Percentiles rank a stretch among this genome's conserved stretches.
Evolutionary conservation across 2,113 vertebrate genomes (phyloP).

Genomic region (Takifugu flavidus): DNA sequence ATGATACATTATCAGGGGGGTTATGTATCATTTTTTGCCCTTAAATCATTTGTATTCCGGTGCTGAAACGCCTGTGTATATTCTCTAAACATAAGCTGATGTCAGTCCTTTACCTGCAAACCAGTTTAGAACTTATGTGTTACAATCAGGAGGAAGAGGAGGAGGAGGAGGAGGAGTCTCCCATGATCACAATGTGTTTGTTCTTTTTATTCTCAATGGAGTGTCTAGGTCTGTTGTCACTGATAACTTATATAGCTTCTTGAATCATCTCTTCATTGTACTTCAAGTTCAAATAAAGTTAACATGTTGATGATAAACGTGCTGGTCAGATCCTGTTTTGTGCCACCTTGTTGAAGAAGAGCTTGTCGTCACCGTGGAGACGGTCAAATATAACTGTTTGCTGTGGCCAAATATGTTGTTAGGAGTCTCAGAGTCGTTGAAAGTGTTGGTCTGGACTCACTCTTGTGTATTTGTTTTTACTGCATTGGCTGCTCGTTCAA

Average conservation of each 20-base stretch:
- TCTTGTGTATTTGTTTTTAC: too few relatives aligned
- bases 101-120: constrained; percentile 58
- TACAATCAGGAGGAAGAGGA: constrained; percentile 50
- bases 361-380: too few relatives aligned
- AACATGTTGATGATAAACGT: constrained; percentile 70
- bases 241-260: constrained; percentile 76
- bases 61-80: constrained; percentile 65
- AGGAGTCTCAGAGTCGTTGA: too few relatives aligned
- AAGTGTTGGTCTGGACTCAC: too few relatives aligned
- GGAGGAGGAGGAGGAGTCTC: constrained; percentile 78
- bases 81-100: constrained; percentile 64
- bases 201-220: constrained; percentile 69
- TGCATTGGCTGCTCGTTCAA: too few relatives aligned
- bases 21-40: constrained; percentile 43
- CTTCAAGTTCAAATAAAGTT: constrained; percentile 76
- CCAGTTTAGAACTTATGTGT: constrained; percentile 61
- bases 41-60: constrained; percentile 49
- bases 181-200: constrained; percentile 83
- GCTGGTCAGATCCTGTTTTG: background rate
- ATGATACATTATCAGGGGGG: constrained; percentile 24
- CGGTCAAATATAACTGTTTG: too few relatives aligned
- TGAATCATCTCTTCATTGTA: constrained; percentile 74
- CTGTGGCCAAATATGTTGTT: too few relatives aligned
- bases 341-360: background rate
- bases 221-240: constrained; percentile 74